Evolutionary conservation across 2,888 invertebrate genomes (phyloP).

Genomic region (Polydrusus pterygomalis): DNA sequence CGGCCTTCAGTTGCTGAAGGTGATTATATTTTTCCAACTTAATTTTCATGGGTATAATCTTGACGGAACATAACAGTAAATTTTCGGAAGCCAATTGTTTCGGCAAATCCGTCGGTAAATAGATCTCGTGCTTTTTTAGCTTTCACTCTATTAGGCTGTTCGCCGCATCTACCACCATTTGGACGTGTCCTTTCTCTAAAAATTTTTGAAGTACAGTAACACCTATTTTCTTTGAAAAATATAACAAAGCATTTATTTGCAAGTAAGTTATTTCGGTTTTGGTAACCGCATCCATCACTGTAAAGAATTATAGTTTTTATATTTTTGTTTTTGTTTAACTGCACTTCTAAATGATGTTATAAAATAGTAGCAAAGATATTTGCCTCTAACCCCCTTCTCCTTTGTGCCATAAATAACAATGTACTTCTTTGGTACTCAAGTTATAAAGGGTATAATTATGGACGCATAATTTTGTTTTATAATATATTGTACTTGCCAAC

Average conservation of each 20-base stretch:
- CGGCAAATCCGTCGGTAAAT: no score
- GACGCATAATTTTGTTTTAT: not conserved
- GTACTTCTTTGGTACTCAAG: not conserved
- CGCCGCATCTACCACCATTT: no score
- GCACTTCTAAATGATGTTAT: not conserved
- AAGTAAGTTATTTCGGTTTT: not conserved
- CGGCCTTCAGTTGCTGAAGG: no score
- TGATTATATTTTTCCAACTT: no score
- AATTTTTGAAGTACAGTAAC: not conserved
- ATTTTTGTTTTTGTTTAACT: conserved; percentile 1
- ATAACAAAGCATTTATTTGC: conserved; percentile 5
- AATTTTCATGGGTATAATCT: no score
- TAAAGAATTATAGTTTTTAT: not conserved
- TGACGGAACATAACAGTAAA: no score
- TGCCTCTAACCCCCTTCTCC: conserved; percentile 1
- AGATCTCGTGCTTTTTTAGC: no score
- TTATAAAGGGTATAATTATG: conserved; percentile 5
- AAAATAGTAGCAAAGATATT: not conserved
- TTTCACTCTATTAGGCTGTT: no score
- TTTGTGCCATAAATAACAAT: not conserved
- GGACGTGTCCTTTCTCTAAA: not conserved
- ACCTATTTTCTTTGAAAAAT: not conserved
- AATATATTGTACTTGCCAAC: no score
- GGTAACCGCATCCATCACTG: no score
- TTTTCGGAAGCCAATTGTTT: no score